These are phyloP conservation scores for Chelonoidis abingdonii DNA, from an alignment of 2,113 vertebrate genomes.

Conservation along the genomic window DNA sequence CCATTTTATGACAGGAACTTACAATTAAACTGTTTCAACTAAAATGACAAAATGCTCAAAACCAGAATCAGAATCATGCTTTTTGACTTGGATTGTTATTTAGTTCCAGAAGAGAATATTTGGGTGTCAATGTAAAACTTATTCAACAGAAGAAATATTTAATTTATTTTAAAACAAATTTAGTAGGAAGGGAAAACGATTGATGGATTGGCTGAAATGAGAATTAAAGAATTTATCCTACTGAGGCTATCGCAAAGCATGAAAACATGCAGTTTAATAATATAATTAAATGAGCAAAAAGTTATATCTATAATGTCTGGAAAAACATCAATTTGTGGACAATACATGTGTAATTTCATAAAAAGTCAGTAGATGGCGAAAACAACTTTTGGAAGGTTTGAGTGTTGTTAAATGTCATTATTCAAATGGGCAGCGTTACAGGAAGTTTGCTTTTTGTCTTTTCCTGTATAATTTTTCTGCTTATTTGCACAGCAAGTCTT, in stretches of 20 bases:
- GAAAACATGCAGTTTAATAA: neutral
- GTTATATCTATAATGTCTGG: neutral
- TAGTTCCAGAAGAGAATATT: neutral
- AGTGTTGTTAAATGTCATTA: neutral
- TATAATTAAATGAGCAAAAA: neutral
- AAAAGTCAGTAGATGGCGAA: constrained; percentile 49
- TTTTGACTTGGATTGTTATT: neutral
- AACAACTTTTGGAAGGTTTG: neutral
- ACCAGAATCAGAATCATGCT: neutral
- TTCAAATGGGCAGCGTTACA: neutral
- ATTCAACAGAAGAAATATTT: neutral
- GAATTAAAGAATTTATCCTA: neutral
- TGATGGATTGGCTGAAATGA: neutral
- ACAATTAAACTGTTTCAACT: neutral
- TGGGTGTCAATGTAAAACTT: constrained; percentile 5
- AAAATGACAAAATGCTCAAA: neutral
- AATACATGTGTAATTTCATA: constrained; percentile 10
- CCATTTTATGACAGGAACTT: neutral
- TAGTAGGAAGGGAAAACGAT: neutral
- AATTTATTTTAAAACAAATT: constrained; percentile 12
- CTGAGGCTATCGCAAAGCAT: neutral
- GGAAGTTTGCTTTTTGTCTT: constrained; percentile 24
- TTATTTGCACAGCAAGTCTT: neutral
- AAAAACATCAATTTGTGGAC: neutral
- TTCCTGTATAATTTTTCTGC: neutral